Base-by-base conservation (phyloP, 2,797 vertebrate species). In the Toxotes lorentzi region DNA sequence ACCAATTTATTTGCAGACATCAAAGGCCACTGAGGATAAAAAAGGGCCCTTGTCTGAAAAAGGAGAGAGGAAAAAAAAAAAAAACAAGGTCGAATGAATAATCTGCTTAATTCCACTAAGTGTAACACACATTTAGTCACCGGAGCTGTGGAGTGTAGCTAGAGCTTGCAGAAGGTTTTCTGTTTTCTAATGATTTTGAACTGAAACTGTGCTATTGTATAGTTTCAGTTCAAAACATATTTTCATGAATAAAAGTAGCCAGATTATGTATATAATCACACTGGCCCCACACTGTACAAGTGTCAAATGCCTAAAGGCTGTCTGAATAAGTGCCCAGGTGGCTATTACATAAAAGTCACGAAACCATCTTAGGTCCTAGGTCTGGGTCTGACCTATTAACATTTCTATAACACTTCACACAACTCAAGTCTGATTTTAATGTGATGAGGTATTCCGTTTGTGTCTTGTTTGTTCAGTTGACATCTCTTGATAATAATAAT, bases 91-190 rank as follows among this genome's bases (percentile, higher is more conserved):
- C 75, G 86, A 87, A 89, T 90, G 83, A 92, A 91, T 93, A 92
- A 94, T 93, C 92, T 89, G 78, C 86, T 94, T 94, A 93, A 93
- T 94, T 92, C 90, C 78, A 71, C 81, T 83, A 89, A 92, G 91
- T 90, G 88, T 91, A 89, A 85, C 66, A 79, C 86, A 91, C 84
- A 84, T 89, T 78, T 76, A 77, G 82, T 89, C 77, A 70, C 75
- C 72, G 84, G 70, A 78, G 81, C 77, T 65, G 74, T 71, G 63
- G 50, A 71, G 76, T 57, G 62, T 16, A 66, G 65, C 71, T 65
- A 38, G 74, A 82, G 81, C 67, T 16, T 53, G 45, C 80, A 77
- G 69, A 69, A 80, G 74, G 65, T 76, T 74, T 43, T 53, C 85
- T 64, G 27, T 78, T 79, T 76, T 82, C 43, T 77, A 59, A 72